Percentiles rank a stretch among this genome's conserved stretches.
phyloP scores from a whole-genome alignment of 2,113 vertebrate genomes.

The Halcyon senegalensis region DNA sequence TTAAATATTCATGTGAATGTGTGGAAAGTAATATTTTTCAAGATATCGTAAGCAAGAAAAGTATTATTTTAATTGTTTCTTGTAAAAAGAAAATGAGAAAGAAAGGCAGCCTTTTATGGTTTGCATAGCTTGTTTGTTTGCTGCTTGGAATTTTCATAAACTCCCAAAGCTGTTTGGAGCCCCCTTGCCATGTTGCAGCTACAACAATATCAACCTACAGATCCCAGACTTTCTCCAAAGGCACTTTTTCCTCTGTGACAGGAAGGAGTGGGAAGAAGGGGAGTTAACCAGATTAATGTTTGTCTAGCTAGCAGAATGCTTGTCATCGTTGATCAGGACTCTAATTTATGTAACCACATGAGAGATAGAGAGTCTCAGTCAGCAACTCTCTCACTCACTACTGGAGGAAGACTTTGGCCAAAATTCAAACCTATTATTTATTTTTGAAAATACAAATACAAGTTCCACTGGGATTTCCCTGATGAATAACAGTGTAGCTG shows the following conservation, averaged over 20 bases:
- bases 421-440: slow-evolving; percentile 56
- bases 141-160: not conserved
- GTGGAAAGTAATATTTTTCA: not conserved
- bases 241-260: slow-evolving; percentile 24
- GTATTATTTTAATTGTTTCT: not conserved
- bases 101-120: not conserved
- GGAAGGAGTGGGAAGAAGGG: slow-evolving; percentile 58
- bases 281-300: slow-evolving; percentile 61
- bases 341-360: slow-evolving; percentile 61
- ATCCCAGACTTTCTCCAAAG: slow-evolving; percentile 9
- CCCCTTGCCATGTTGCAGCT: not conserved
- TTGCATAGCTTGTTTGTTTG: not conserved
- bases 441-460: slow-evolving; percentile 39
- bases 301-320: slow-evolving; percentile 49
- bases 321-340: slow-evolving; percentile 30
- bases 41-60: not conserved
- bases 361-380: slow-evolving; percentile 45
- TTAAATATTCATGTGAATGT: not conserved
- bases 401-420: slow-evolving; percentile 25
- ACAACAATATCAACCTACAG: slow-evolving; percentile 1
- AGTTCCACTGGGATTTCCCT: slow-evolving; percentile 31
- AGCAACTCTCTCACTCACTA: not conserved
- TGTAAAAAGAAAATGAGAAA: not conserved
- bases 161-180: not conserved
- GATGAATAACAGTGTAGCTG: not conserved